A percentile compares a stretch with the other conserved stretches of the same genome.
Evolutionary conservation across 2,113 vertebrate species (phyloP).

Genomic region (Notiomystis cincta): DNA sequence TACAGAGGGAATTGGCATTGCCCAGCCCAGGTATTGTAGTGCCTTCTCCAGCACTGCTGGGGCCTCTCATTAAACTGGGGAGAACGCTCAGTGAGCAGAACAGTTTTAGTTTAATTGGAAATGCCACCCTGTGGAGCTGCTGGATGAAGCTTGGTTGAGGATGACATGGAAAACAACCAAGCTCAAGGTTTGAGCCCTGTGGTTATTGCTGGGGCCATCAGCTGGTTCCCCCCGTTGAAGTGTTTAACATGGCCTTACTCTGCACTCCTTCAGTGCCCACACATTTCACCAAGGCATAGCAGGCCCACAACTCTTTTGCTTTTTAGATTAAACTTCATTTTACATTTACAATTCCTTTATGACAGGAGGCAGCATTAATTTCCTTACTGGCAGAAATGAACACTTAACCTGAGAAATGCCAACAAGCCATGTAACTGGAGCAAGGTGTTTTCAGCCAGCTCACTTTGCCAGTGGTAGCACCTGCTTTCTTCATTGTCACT

Average conservation of each 20-base stretch:
- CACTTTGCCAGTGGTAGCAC: neutral
- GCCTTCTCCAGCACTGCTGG: neutral
- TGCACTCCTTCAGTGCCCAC: neutral
- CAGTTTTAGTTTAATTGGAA: neutral
- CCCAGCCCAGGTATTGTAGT: neutral
- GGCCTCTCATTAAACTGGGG: neutral
- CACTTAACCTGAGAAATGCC: neutral
- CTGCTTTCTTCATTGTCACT: neutral
- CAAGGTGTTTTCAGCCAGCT: neutral
- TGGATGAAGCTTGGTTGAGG: neutral
- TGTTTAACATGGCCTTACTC: neutral
- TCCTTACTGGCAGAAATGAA: neutral
- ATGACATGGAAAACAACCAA: neutral
- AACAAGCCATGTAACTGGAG: neutral
- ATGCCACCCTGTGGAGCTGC: neutral
- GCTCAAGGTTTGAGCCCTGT: neutral
- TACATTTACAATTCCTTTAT: neutral
- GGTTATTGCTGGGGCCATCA: neutral
- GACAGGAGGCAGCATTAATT: neutral
- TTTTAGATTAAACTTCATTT: neutral
- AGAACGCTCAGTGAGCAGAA: neutral
- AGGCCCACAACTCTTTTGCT: neutral
- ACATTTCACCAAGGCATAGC: neutral
- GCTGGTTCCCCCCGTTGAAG: neutral
- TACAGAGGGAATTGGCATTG: neutral